Evolutionary conservation across 1,140 invertebrate genomes (phyloP), one percentile per base, ranked within the genome.

Genomic region (Pseudomyrmex cubaensis): DNA sequence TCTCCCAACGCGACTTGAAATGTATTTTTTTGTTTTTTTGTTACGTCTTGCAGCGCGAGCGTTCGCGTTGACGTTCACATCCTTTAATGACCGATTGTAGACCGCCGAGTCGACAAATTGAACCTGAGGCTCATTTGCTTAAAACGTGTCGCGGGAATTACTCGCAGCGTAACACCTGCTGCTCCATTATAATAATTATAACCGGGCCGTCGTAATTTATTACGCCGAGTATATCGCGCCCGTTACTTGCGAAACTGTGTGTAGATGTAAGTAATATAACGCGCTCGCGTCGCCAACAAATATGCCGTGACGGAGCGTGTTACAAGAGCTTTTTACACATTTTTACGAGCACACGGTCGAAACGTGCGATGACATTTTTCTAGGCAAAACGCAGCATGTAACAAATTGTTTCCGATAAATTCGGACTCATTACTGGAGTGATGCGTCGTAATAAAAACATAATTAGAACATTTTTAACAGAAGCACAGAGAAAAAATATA

Each of bases 131-230:
- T 92, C 92, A 91, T 93, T 93, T 92, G 90, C 92, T 89, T 91
- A 91, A 93, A 94, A 92, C 90, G 87, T 91, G 89, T 92, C 90
- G 84, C 86, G 52, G 62, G 86, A 88, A 87, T 89, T 88, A 83
- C 83, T 83, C 61, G 83, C 83, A 82, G 74, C 80, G 73, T 76
- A 69, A 88, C 93, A 93, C 91, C 92, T 93, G 92, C 92, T 93
- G 86, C 92, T 90, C 91, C 90, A 93, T 93, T 93, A 93, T 92
- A 92, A 93, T 93, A 93, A 93, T 93, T 92, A 93, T 93, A 90
- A 89, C 87, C 88, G 35, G 62, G 82, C 86, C 85, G 84, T 82
- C 76, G 84, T 90, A 87, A 93, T 93, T 91, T 91, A 92, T 92
- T 90, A 87, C 85, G 76, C 85, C 66, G 85, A 70, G 85, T 90